These are phyloP conservation scores for Fragum whitleyi DNA, from an alignment of 2,888 invertebrate genomes.

Conservation along the genomic window DNA sequence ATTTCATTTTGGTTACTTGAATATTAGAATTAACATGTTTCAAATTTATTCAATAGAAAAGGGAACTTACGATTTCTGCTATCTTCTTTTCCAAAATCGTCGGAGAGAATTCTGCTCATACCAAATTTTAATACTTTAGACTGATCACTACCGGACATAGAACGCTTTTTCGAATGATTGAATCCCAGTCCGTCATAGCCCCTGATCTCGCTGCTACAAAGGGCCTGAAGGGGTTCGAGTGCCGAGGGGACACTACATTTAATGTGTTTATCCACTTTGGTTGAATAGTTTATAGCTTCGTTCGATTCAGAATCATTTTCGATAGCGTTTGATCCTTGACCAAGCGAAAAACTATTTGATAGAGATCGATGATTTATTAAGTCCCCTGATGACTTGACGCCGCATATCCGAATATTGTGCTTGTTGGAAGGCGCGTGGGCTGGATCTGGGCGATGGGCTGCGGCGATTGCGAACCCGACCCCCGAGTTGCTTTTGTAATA, in stretches of 20 bases:
- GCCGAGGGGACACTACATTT: conserved; percentile 69
- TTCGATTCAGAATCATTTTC: conserved; percentile 17
- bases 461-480: neutral
- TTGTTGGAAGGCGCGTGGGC: neutral
- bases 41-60: too few species aligned
- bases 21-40: too few species aligned
- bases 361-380: neutral
- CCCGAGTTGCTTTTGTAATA: conserved; percentile 8
- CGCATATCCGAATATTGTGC: neutral
- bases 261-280: conserved; percentile 23
- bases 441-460: neutral
- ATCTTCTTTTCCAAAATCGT: conserved; percentile 71
- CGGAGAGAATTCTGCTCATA: conserved; percentile 74
- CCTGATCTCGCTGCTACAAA: conserved; percentile 72
- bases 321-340: neutral
- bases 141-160: neutral
- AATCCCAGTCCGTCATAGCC: conserved; percentile 52
- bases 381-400: neutral
- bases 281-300: conserved; percentile 44
- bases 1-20: too few species aligned
- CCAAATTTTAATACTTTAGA: conserved; percentile 70
- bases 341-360: neutral
- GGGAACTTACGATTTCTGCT: neutral
- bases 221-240: conserved; percentile 75
- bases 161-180: neutral